Evolutionary conservation across 2,888 invertebrate genomes (phyloP).

Genomic region (Caenorhabditis angaria): DNA sequence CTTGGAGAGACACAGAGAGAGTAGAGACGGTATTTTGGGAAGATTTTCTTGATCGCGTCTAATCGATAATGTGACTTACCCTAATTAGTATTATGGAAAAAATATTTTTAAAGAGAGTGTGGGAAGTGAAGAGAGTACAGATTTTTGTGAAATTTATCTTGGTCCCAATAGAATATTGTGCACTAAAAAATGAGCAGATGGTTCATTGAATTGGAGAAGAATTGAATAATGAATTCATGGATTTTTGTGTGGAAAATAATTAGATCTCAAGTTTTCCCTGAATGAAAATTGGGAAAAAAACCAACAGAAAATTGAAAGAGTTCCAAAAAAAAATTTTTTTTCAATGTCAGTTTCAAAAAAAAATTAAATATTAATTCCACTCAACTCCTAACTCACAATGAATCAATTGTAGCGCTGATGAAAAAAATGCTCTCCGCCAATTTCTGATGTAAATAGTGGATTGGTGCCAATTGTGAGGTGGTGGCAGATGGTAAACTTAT

Average conservation of each 20-base stretch:
- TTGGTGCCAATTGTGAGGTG: too few relatives aligned
- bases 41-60: too few relatives aligned
- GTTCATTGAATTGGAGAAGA: not conserved
- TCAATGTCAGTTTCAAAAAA: too few relatives aligned
- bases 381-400: slow-evolving; percentile 44
- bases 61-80: too few relatives aligned
- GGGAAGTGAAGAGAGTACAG: too few relatives aligned
- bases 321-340: slow-evolving; percentile 2
- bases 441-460: slow-evolving; percentile 45
- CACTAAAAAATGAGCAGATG: not conserved
- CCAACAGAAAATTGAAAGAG: not conserved
- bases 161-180: too few relatives aligned
- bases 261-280: not conserved
- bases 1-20: too few relatives aligned
- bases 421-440: slow-evolving; percentile 41
- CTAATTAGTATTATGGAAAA: too few relatives aligned
- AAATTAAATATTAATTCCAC: too few relatives aligned
- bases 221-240: not conserved
- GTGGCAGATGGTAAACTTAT: slow-evolving; percentile 40
- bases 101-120: too few relatives aligned
- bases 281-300: not conserved
- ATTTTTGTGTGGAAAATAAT: slow-evolving; percentile 1
- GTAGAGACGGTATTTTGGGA: too few relatives aligned
- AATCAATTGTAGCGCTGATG: slow-evolving; percentile 43
- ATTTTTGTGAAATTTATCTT: too few relatives aligned